Evolutionary conservation across 2,888 invertebrate genomes (phyloP), one percentile per base, ranked within the genome.

Genomic region (Oscheius sp.): DNA sequence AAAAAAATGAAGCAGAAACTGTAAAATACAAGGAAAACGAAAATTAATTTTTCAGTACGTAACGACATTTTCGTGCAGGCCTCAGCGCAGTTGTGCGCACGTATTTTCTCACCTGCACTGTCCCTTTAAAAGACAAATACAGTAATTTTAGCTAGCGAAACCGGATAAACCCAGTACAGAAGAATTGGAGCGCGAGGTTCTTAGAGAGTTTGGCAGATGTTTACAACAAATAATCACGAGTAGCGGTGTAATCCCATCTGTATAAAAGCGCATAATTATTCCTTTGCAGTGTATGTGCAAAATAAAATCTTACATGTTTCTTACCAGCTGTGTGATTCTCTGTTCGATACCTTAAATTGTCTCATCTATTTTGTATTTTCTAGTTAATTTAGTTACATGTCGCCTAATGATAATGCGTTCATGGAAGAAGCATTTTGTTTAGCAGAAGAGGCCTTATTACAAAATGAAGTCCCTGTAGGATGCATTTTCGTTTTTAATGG

Each of bases 381-480:
- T 18, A 49, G n/a, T 18, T 5, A 45, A 49, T 49, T 16, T 49
- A 49, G 49, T 18, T 21, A 49, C 2, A 49, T 49, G 49, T 49
- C 23, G 55, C 5, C 16, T 25, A 53, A 21, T 5, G 69, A 56
- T 1, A 45, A 13, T 2, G 59, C 43, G 18, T 79, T 78, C 58
- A 78, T 87, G 73, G 78, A 84, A 25, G 53, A 64, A 52, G 83
- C 85, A 9, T 88, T 88, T 72, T 29, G 64, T n/a, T 49, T 85
- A 88, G 98, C 96, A 0, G 90, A 79, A 74, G 92, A 93, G 88
- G 96, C 96, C 25, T 89, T 95, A 68, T 88, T 90, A 72, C 91
- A 90, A 2, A 93, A 94, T 77, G 98, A 99, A 92, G 98, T 99
- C 41, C 99, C 99, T 7, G 96, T 99, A 16, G 99, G 98, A 1